Evolutionary conservation across 1,140 invertebrate species (phyloP).

Genomic region (Orius laevigatus): DNA sequence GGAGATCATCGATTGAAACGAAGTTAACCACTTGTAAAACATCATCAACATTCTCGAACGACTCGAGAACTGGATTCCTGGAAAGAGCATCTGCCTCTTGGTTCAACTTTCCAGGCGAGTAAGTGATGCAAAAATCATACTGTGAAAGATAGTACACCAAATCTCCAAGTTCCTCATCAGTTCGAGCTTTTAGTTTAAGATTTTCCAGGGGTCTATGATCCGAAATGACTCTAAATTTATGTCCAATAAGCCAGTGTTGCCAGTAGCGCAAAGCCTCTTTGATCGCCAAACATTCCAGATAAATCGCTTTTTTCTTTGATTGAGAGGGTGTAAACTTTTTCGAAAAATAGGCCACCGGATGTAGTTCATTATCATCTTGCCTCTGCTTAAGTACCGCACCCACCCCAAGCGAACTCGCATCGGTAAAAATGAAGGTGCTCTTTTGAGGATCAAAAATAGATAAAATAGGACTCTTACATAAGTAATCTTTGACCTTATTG

Average conservation of each 20-base stretch:
- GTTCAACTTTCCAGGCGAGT: conserved; percentile 20
- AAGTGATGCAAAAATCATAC: conserved; percentile 23
- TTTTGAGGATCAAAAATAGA: conserved; percentile 24
- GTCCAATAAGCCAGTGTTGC: conserved; percentile 27
- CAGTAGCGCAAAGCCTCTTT: conserved; percentile 28
- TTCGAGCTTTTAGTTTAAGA: conserved; percentile 25
- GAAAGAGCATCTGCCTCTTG: conserved; percentile 19
- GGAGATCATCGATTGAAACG: conserved; percentile 4
- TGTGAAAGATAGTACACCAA: conserved; percentile 26
- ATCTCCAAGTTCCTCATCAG: conserved; percentile 25
- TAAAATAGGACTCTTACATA: conserved; percentile 24
- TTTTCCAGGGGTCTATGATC: conserved; percentile 28
- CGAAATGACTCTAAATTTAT: conserved; percentile 25
- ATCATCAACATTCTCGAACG: conserved; percentile 16
- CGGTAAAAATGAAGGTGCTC: conserved; percentile 25
- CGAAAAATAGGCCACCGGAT: too few relatives aligned
- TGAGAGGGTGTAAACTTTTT: too few relatives aligned
- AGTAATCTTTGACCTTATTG: conserved; percentile 23
- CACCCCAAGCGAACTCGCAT: conserved; percentile 23
- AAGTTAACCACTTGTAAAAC: conserved; percentile 18
- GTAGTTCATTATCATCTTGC: conserved; percentile 20
- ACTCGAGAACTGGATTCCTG: conserved; percentile 20
- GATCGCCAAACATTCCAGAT: conserved; percentile 26
- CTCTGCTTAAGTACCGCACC: conserved; percentile 26
- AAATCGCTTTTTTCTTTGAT: conserved; percentile 25